phyloP scores from a whole-genome alignment of 1,140 invertebrate species.

The Thaumatotibia leucotreta region DNA sequence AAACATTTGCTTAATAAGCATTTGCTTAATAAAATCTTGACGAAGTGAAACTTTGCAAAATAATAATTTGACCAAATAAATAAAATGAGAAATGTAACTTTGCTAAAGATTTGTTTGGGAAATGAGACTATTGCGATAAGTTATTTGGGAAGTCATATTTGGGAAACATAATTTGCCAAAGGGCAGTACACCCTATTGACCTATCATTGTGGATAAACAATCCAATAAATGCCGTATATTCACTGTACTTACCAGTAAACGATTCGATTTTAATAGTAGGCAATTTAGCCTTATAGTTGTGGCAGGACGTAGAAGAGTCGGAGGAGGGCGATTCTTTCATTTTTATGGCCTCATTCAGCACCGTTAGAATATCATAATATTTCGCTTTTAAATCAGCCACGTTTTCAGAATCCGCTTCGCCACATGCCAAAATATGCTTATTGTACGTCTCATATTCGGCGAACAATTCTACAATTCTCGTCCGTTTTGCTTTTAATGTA shows the following conservation, averaged over 20 bases:
- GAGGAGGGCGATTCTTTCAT: background rate
- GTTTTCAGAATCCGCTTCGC: background rate
- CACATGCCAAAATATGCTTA: background rate
- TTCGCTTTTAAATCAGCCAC: background rate
- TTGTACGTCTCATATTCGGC: background rate
- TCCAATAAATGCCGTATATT: background rate
- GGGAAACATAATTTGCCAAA: too few relatives aligned
- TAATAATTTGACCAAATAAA: too few relatives aligned
- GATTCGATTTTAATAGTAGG: background rate
- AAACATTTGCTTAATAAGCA: too few relatives aligned
- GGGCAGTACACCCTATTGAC: too few relatives aligned
- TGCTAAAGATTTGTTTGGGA: too few relatives aligned
- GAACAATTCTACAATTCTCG: background rate
- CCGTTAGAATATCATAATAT: background rate
- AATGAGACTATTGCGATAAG: too few relatives aligned
- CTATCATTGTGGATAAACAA: conserved; percentile 7
- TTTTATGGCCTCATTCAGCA: background rate
- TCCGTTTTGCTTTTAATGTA: background rate
- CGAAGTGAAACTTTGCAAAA: too few relatives aligned
- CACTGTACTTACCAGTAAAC: conserved; percentile 6
- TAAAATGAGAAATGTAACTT: too few relatives aligned
- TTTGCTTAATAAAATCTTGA: too few relatives aligned
- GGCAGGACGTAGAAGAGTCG: background rate
- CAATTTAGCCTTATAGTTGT: background rate
- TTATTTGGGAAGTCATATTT: too few relatives aligned